Evolutionary conservation across 2,797 vertebrate genomes (phyloP), one percentile per base, ranked within the genome.

Genomic region (Micrastur ruficollis): DNA sequence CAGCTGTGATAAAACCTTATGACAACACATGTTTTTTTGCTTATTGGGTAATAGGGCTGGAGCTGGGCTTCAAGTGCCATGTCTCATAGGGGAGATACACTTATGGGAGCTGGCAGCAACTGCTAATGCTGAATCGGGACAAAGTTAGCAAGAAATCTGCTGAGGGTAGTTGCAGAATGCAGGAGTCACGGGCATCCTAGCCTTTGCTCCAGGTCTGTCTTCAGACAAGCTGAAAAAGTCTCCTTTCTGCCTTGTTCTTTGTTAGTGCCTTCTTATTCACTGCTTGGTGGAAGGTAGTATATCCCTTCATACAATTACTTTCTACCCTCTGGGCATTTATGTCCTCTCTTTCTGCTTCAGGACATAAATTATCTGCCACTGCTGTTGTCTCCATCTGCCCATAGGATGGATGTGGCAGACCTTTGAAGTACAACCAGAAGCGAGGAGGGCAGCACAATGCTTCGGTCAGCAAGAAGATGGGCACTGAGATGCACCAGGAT

Each of bases 61-160:
- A 86, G 55, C 59, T 89, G 38, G 23, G 18, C 46, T 92, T 89
- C 1, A 1, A 74, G 68, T 74, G 38, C 34, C 58, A 12, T 67
- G n/a, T 72, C 46, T 82, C 67, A 68, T 81, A n/a, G 14, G 63
- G 55, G 63, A 92, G 44, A 78, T 53, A 49, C 12, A 56, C 93
- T 93, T 71, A 78, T 74, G 61, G 53, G 56, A 93, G 21, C 50
- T 94, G 84, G 68, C 68, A 94, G 65, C 56, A 82, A 36, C 49
- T 53, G 46, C 20, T 74, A 47, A 87, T 55, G 46, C 29, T 93
- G 72, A 95, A 95, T 1, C 1, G 0, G 89, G 84, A 52, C 67
- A 92, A 95, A 96, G 74, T 94, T 95, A 95, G 56, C 36, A 47
- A 78, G 79, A 89, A 92, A 61, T 89, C 47, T 81, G n/a, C 86